Evolutionary conservation across 2,113 vertebrate species (phyloP).

Genomic region (Felis chaus): DNA sequence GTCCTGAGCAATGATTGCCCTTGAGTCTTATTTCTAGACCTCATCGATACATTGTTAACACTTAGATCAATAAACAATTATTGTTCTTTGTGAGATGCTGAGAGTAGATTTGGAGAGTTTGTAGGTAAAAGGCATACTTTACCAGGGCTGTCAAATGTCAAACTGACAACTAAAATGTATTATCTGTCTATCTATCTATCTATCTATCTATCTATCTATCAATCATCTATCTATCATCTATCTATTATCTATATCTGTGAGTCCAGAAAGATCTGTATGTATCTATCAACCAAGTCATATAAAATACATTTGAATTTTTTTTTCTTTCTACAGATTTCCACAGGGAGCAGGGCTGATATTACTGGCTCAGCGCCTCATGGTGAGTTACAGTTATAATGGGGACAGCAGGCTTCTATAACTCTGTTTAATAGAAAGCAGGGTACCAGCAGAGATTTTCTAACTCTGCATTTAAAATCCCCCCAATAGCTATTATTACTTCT

Average conservation of each 20-base stretch:
- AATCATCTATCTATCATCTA: conserved; percentile 32
- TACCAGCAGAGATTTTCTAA: conserved; percentile 60
- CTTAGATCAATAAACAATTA: conserved; percentile 87
- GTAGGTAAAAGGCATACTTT: conserved; percentile 81
- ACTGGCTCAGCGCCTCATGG: conserved; percentile 43
- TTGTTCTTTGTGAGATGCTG: conserved; percentile 84
- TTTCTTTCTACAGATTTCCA: conserved; percentile 38
- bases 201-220: conserved; percentile 45
- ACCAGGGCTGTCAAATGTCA: conserved; percentile 66
- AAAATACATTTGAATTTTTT: conserved; percentile 25
- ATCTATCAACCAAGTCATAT: neutral
- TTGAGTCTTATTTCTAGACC: conserved; percentile 83
- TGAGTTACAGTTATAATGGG: conserved; percentile 32
- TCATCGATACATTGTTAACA: conserved; percentile 85
- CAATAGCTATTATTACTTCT: conserved; percentile 68
- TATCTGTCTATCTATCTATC: neutral
- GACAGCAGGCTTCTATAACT: conserved; percentile 43
- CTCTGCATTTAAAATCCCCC: conserved; percentile 68
- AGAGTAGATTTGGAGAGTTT: conserved; percentile 83
- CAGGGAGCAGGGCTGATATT: neutral
- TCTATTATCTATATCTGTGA: conserved; percentile 41
- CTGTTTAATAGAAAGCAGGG: conserved; percentile 53
- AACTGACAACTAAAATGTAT: conserved; percentile 65
- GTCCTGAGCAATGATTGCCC: conserved; percentile 76
- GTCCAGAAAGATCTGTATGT: neutral